Evolutionary conservation across 2,113 vertebrate genomes (phyloP), one percentile per base, ranked within the genome.

Genomic region (Cyanocitta stelleri): DNA sequence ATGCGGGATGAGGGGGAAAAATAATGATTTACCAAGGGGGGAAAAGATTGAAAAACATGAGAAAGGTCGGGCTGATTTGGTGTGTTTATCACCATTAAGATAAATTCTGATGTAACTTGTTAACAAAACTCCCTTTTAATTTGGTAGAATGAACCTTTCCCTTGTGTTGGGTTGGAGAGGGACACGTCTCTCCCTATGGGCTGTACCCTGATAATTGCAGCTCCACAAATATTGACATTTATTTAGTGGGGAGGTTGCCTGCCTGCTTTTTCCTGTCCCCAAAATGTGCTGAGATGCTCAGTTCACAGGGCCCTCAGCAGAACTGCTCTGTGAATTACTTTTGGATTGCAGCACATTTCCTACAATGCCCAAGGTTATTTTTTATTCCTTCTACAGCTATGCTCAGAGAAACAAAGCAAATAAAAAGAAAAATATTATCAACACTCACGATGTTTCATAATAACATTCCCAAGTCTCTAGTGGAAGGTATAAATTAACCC

Each of bases 331-430:
- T 69, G 76, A 95, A 95, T 95, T 95, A 64, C 66, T 89, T 89
- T 63, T 76, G 74, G 49, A 74, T 92, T 96, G 85, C 78, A 85
- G 63, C 9, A 2, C 52, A 35, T 87, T 93, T 93, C 88, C 94
- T 87, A 73, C 51, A 54, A 69, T 93, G 87, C 85, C 39, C 69
- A 94, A 88, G 78, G 86, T 95, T 92, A 95, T 75, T 80, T 85
- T 95, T 83, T 79, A 95, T 84, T 85, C 73, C 67, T 96, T 91
- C 58, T 93, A 54, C 55, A 68, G 66, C 32, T 76, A 79, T 49
- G 67, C 58, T 91, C 66, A 95, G 90, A 92, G 94, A 97, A 96
- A 94, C 88, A 96, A 90, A 96, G 74, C 86, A 96, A 97, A 96
- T 95, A 95, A 83, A 85, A 94, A 81, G 85, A 89, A 86, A 96